Conservation (phyloP, 2,888 invertebrate genomes). For the Drosophila atripex region DNA sequence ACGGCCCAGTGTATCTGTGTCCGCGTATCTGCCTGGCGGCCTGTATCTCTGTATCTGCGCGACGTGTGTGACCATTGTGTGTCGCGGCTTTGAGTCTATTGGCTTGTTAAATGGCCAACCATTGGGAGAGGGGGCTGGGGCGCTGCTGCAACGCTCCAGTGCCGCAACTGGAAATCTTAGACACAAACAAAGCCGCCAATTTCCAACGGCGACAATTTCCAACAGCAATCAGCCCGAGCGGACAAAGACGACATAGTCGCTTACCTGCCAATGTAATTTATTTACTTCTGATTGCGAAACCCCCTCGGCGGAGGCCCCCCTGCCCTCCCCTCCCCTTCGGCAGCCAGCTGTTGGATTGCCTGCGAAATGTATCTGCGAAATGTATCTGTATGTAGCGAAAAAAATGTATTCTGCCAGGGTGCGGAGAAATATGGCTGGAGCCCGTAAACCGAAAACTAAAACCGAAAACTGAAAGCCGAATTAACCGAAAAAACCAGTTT, state of each 20-base stretch:
- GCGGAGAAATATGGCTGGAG: slow-evolving; percentile 26
- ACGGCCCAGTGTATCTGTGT: slow-evolving; percentile 1
- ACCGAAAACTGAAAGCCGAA: slow-evolving; percentile 15
- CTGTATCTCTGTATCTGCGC: slow-evolving; percentile 12
- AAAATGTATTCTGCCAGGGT: slow-evolving; percentile 38
- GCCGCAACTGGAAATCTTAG: slow-evolving; percentile 26
- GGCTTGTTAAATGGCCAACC: slow-evolving; percentile 42
- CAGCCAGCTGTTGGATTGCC: slow-evolving; percentile 56
- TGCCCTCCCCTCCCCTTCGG: background rate
- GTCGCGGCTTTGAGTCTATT: slow-evolving; percentile 31
- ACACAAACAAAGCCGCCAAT: slow-evolving; percentile 47
- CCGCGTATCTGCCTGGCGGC: slow-evolving; percentile 4
- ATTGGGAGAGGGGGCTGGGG: background rate
- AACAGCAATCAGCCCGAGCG: slow-evolving; percentile 34
- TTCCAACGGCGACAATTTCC: slow-evolving; percentile 40
- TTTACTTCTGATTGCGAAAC: slow-evolving; percentile 67
- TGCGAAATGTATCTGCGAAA: slow-evolving; percentile 57
- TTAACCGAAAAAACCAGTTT: slow-evolving; percentile 60
- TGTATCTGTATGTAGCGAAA: slow-evolving; percentile 51
- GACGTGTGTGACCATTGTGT: slow-evolving; percentile 34
- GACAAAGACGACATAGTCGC: slow-evolving; percentile 46
- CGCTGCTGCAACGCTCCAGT: slow-evolving; percentile 18
- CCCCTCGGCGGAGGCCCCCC: background rate
- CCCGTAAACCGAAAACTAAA: slow-evolving; percentile 19
- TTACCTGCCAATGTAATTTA: slow-evolving; percentile 75